Base-by-base conservation (phyloP, 2,888 invertebrate species). In the Leptothorax acervorum region DNA sequence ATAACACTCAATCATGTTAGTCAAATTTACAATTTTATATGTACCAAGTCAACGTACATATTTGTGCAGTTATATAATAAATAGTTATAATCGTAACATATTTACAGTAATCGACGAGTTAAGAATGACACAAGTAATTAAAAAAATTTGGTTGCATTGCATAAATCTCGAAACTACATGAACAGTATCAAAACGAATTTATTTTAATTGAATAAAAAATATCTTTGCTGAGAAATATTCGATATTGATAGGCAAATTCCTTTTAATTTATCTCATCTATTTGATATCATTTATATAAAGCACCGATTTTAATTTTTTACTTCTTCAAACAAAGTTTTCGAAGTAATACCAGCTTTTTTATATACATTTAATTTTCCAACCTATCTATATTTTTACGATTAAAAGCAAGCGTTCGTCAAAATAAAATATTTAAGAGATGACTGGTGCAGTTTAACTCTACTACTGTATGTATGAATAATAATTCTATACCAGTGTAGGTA, bases 1-100 rank as follows among this genome's bases (percentile, higher is more conserved):
- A 82, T 84, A 84, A 87, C 57, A 70, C 74, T 87, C 83, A 70
- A 71, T 70, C 65, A 57, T 62, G 74, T 76, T 87, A 82, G 87
- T 88, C 57, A 84, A 81, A 71, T 57, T 57, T 75, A 79, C 57
- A 75, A 65, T 74, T 75, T 87, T 81, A 60, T 35, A 51, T 57
- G 60, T 31, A 55, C 55, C 42, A 84, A 73, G 48, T 70, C 62
- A 82, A 45, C 42, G 23, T 42, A 23, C 4, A 3, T 66, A 53
- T 66, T 42, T 55, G 0, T 35, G 15, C 8, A 48, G n/a, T 12
- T 12, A 35, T 9, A 15, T 23, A 51, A 35, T 79, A 28, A 63
- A 48, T 55, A 48, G 3, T 68, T 48, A 82, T 51, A 83, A 85
- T 76, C 55, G 78, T n/a, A 48, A 23, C 62, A 39, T 53, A 85